phyloP scores from a whole-genome alignment of 2,113 vertebrate species.

The Amblyornis subalaris region DNA sequence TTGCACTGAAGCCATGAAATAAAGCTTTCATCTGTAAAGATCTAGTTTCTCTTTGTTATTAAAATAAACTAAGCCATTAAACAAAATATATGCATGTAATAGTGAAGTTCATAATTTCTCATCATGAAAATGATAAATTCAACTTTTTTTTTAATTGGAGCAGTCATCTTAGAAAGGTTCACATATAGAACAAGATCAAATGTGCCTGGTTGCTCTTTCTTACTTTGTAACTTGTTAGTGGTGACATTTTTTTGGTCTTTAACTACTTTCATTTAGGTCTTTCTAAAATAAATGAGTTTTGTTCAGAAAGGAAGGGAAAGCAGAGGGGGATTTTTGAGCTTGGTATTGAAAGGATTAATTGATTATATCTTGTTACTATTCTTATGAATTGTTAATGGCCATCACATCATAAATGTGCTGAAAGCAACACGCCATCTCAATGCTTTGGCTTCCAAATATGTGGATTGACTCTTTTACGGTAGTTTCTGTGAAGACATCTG shows the following conservation, averaged over 20 bases:
- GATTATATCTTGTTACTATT: background rate
- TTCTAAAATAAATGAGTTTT: constrained; percentile 1
- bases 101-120: constrained; percentile 55
- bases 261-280: constrained; percentile 7
- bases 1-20: constrained; percentile 55
- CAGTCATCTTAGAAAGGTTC: constrained; percentile 36
- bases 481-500: background rate
- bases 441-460: constrained; percentile 54
- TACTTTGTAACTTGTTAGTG: constrained; percentile 39
- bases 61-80: constrained; percentile 76
- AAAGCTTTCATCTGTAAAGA: constrained; percentile 75
- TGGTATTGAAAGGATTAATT: constrained; percentile 10
- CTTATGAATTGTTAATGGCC: constrained; percentile 11
- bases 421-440: constrained; percentile 25
- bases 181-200: constrained; percentile 28
- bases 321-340: background rate
- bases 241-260: constrained; percentile 20
- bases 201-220: constrained; percentile 19
- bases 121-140: constrained; percentile 59
- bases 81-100: constrained; percentile 69
- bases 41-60: constrained; percentile 76
- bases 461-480: constrained; percentile 45
- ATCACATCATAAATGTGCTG: background rate
- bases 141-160: constrained; percentile 44
- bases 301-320: background rate